Evolutionary conservation across 2,888 invertebrate species (phyloP).

Genomic region (Oithona nana): DNA sequence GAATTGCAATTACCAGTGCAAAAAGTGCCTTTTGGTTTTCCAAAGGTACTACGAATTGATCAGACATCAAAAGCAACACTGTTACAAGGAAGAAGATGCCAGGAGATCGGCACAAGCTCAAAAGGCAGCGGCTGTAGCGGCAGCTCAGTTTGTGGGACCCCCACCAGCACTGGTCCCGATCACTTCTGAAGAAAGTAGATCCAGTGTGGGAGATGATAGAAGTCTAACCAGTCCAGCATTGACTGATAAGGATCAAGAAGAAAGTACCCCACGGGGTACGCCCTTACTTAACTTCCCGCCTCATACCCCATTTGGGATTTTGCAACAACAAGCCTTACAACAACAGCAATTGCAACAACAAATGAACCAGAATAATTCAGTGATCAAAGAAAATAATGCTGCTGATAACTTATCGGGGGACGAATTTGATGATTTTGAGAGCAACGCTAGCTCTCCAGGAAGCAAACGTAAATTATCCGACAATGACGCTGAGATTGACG

Average conservation of each 20-base stretch:
- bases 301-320: not conserved
- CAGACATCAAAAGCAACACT: constrained; percentile 93
- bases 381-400: not conserved
- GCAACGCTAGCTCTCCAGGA: not conserved
- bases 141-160: constrained; percentile 12
- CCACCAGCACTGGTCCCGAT: not conserved
- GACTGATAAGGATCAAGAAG: not conserved
- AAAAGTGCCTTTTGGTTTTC: constrained; percentile 90
- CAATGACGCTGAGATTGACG: constrained; percentile 29
- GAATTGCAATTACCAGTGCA: constrained; percentile 93
- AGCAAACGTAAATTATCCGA: constrained; percentile 31
- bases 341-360: not conserved
- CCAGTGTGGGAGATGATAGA: constrained; percentile 1
- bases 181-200: constrained; percentile 11
- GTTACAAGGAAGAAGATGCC: constrained; percentile 89
- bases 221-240: constrained; percentile 1
- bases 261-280: not conserved
- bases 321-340: constrained; percentile 7
- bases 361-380: not conserved
- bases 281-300: not conserved
- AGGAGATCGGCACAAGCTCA: constrained; percentile 58
- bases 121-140: constrained; percentile 20
- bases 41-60: constrained; percentile 96
- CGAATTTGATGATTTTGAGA: constrained; percentile 3
- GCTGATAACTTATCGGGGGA: not conserved